A percentile compares a stretch with the other conserved stretches of the same genome.
These are phyloP conservation scores for Athalia rosae DNA, from an alignment of 2,888 invertebrate species.

Conservation along the genomic window DNA sequence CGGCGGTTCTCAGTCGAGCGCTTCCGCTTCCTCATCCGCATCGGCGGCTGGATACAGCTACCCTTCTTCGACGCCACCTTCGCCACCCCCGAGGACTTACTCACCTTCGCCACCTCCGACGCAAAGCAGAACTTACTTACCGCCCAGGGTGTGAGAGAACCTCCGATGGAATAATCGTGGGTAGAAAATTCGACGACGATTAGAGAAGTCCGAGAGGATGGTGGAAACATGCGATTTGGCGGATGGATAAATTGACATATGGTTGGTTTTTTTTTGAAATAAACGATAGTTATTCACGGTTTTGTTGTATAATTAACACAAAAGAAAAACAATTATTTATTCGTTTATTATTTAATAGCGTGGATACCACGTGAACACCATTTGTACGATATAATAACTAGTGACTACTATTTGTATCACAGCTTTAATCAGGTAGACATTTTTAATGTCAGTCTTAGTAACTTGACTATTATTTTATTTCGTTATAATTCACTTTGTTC, in stretches of 20 bases:
- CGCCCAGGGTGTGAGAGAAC: conserved; percentile 30
- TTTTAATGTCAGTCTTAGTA: conserved; percentile 67
- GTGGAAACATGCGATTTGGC: background rate
- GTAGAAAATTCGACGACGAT: background rate
- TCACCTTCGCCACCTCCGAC: conserved; percentile 48
- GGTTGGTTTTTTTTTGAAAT: conserved; percentile 21
- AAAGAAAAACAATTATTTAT: conserved; percentile 14
- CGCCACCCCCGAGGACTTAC: conserved; percentile 43
- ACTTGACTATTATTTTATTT: conserved; percentile 56
- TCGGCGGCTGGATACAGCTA: conserved; percentile 46
- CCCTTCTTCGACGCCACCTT: conserved; percentile 46
- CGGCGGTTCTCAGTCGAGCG: conserved; percentile 6
- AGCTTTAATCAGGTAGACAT: conserved; percentile 71
- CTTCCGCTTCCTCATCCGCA: conserved; percentile 48
- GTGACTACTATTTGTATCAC: conserved; percentile 70
- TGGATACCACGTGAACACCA: conserved; percentile 48
- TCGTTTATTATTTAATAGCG: conserved; percentile 53
- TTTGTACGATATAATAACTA: conserved; percentile 61
- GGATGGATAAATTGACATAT: background rate
- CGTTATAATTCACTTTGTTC: background rate
- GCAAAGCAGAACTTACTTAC: conserved; percentile 49
- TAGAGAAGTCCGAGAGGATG: background rate
- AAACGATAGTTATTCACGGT: conserved; percentile 27
- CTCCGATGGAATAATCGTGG: background rate
- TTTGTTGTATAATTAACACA: conserved; percentile 23